Conservation (phyloP, 2,113 vertebrate genomes). For the Pangasianodon hypophthalmus region DNA sequence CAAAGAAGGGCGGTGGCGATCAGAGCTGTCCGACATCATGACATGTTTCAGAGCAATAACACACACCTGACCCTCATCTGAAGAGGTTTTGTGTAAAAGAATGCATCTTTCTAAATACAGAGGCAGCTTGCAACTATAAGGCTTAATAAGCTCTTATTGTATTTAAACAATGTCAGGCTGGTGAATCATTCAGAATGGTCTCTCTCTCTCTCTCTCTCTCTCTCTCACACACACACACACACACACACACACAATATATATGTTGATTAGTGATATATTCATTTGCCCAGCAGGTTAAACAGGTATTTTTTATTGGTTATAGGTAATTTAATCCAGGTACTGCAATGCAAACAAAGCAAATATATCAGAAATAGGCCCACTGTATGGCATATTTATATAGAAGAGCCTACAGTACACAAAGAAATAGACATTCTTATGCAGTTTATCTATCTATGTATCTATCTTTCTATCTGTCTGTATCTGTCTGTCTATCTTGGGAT, state of each 20-base stretch:
- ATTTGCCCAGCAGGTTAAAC: background rate
- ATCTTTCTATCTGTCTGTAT: background rate
- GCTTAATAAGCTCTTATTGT: background rate
- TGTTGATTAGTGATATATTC: background rate
- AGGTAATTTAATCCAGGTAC: background rate
- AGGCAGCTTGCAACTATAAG: background rate
- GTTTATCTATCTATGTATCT: background rate
- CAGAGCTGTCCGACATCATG: background rate
- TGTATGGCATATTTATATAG: background rate
- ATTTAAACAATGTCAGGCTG: background rate
- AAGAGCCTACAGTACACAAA: background rate
- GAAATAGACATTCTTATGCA: background rate
- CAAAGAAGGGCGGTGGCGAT: slow-evolving; percentile 51
- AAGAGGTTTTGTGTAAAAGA: background rate
- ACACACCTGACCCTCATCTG: too few species aligned
- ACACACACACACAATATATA: background rate
- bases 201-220: too few species aligned
- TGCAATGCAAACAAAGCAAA: background rate
- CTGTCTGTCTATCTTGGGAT: background rate
- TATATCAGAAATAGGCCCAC: background rate
- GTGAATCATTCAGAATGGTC: background rate
- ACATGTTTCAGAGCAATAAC: background rate
- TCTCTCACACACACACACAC: background rate
- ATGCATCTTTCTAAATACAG: background rate
- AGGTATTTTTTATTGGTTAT: too few species aligned